Evolutionary conservation across 2,888 invertebrate genomes (phyloP).

Genomic region (Melieria omissa): DNA sequence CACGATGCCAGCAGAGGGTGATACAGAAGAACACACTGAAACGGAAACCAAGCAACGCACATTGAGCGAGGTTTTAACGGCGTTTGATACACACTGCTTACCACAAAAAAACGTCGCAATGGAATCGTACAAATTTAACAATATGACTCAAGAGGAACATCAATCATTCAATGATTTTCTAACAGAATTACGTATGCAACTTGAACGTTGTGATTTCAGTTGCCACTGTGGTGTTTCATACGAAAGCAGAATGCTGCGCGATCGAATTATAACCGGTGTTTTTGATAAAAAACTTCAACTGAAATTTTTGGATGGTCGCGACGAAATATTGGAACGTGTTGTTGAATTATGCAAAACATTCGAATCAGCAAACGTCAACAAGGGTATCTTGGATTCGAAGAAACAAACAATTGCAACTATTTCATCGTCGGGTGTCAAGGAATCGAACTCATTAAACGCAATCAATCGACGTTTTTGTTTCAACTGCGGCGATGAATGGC

Average conservation of each 20-base stretch:
- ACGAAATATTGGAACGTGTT: conserved; percentile 39
- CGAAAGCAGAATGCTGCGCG: conserved; percentile 42
- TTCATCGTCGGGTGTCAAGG: neutral
- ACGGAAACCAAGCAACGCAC: conserved; percentile 17
- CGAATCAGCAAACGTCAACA: conserved; percentile 35
- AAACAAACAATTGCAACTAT: neutral
- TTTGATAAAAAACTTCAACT: conserved; percentile 40
- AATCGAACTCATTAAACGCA: conserved; percentile 4
- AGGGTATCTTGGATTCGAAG: conserved; percentile 32
- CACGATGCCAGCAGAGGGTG: no score
- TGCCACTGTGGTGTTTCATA: conserved; percentile 40
- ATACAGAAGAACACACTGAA: no score
- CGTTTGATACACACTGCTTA: conserved; percentile 40
- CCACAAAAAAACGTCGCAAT: conserved; percentile 30
- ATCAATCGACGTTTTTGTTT: conserved; percentile 29
- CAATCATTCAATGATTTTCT: conserved; percentile 42
- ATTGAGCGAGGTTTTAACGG: conserved; percentile 25
- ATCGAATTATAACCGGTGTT: conserved; percentile 40
- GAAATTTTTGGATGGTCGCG: conserved; percentile 38
- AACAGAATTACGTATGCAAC: conserved; percentile 43
- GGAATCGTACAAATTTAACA: conserved; percentile 42
- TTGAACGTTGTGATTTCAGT: conserved; percentile 40
- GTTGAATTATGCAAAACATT: conserved; percentile 38
- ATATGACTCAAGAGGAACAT: conserved; percentile 43
- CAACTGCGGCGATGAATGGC: conserved; percentile 33